phyloP scores from a whole-genome alignment of 1,140 invertebrate species.

The Scaptomyza graminum region DNA sequence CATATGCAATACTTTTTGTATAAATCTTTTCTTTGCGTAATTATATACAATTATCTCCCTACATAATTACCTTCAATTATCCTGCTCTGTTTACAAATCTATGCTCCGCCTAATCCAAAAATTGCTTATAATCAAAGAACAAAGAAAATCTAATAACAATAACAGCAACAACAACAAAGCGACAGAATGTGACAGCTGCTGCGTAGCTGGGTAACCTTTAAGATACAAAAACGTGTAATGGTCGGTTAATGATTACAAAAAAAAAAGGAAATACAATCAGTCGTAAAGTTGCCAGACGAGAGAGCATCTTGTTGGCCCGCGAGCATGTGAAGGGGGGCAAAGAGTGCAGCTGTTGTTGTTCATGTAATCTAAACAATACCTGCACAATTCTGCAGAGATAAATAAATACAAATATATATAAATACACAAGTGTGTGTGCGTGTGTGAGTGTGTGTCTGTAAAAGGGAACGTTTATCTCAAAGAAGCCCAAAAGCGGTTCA shows the following conservation, averaged over 20 bases:
- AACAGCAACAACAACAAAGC: neutral
- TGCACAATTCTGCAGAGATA: slow-evolving; percentile 39
- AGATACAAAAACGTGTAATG: slow-evolving; percentile 58
- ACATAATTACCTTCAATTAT: slow-evolving; percentile 46
- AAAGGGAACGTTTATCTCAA: slow-evolving; percentile 16
- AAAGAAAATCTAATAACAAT: neutral
- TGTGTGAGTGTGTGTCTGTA: neutral
- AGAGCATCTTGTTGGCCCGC: slow-evolving; percentile 5
- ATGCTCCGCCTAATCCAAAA: slow-evolving; percentile 34
- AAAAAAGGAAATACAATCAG: slow-evolving; percentile 46
- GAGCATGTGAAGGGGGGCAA: slow-evolving; percentile 1
- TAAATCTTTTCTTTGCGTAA: neutral
- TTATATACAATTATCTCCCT: neutral
- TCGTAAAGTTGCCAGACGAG: slow-evolving; percentile 42
- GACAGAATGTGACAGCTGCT: slow-evolving; percentile 30
- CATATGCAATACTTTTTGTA: neutral
- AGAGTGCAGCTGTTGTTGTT: slow-evolving; percentile 37
- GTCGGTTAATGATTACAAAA: slow-evolving; percentile 66
- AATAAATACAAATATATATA: neutral
- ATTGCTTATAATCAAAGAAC: slow-evolving; percentile 38
- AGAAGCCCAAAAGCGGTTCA: slow-evolving; percentile 43
- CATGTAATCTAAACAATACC: slow-evolving; percentile 78
- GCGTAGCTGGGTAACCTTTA: slow-evolving; percentile 19
- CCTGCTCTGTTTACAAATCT: slow-evolving; percentile 17
- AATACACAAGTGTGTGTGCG: neutral